Base-by-base conservation (phyloP, 1,140 invertebrate genomes). In the Tetramorium parvispinum region DNA sequence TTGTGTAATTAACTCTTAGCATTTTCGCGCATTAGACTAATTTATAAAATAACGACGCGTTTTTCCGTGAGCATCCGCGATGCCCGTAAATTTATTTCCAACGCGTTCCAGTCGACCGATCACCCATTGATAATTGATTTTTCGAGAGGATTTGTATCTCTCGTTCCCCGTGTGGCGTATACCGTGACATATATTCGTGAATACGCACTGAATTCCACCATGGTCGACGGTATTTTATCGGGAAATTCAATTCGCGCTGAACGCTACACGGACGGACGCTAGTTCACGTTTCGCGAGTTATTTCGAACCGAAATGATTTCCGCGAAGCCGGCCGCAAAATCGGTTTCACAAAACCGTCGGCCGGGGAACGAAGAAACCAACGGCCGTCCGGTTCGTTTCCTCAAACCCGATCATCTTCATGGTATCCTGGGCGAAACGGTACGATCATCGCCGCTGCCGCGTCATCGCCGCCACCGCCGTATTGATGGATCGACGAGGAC, bases 371-470 rank as follows among this genome's bases (percentile, higher is more conserved):
- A 76, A 76, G 53, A 82, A 87, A 75, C 40, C n/a, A 13, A 43
- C 16, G 18, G 18, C 13, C 5, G 11, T 37, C 32, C n/a, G n/a
- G n/a, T 27, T 53, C 51, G 59, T 73, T 79, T 73, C 46, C 51
- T 89, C 71, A 70, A 88, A 63, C 68, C n/a, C 13, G 73, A 40
- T 8, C 37, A 51, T 89, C 85, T 89, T 83, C 87, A 51, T 43
- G 43, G 37, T 59, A 49, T 53, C 65, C 11, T 7, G 40, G 27
- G 24, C 24, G 18, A 43, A 68, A 68, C 40, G 11, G 11, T 68
- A 6, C 27, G 37, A 32, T 24, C 55, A 8, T 24, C 46, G 3
- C 3, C 18, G 16, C 51, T 37, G 21, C 24, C 55, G 32, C 40
- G 16, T 21, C 46, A 1, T 0, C 49, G 49, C 13, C 49, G 49